phyloP scores from a whole-genome alignment of 64 coral and sea anemone species.

The Montipora foliosa region DNA sequence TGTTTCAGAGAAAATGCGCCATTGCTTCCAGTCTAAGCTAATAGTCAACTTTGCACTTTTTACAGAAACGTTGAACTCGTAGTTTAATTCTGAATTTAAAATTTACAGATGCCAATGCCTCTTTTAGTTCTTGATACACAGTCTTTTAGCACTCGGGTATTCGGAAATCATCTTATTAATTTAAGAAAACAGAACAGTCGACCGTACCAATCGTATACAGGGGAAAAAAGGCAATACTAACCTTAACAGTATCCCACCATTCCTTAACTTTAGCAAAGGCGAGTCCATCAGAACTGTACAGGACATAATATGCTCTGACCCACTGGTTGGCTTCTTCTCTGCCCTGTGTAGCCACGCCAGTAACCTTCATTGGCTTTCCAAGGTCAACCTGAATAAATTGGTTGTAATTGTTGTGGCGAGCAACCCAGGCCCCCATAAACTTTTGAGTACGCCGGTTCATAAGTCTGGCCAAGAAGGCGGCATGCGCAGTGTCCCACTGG shows the following conservation, averaged over 20 bases:
- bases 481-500: slow-evolving; percentile 55
- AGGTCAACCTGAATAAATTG: slow-evolving; percentile 68
- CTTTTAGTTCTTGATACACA: no score
- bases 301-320: slow-evolving; percentile 45
- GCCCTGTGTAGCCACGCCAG: slow-evolving; percentile 60
- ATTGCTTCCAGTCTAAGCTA: no score
- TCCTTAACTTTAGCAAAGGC: slow-evolving; percentile 35
- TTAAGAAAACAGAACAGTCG: no score
- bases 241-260: slow-evolving; percentile 44
- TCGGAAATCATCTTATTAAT: no score
- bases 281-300: slow-evolving; percentile 66
- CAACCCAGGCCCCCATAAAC: slow-evolving; percentile 50
- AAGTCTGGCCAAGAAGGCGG: slow-evolving; percentile 37
- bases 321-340: slow-evolving; percentile 51
- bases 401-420: slow-evolving; percentile 60
- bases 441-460: not conserved
- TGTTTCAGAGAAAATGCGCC: no score
- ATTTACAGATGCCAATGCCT: no score
- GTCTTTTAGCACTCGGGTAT: no score
- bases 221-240: not conserved
- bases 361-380: slow-evolving; percentile 32
- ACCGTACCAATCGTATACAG: not conserved
- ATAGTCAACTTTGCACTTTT: no score
- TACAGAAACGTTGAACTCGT: no score
- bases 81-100: no score